These are phyloP conservation scores for Trichomycterus rosablanca DNA, from an alignment of 2,113 vertebrate species.

Conservation along the genomic window DNA sequence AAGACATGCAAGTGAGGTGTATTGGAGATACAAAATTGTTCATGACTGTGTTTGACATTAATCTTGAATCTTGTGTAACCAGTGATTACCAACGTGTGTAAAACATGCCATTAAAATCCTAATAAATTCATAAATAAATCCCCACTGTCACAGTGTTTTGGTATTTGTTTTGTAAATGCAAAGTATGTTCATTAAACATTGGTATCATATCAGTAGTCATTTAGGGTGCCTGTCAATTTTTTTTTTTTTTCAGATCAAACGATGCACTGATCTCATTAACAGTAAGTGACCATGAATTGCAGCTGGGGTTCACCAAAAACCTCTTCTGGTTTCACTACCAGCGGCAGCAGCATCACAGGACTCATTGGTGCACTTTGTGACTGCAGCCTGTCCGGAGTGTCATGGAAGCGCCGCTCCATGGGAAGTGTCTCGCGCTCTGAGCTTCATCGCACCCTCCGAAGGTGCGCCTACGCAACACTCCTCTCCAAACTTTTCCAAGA, in stretches of 20 bases:
- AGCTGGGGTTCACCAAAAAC: not conserved
- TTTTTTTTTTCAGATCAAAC: not conserved
- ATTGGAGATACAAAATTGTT: no score
- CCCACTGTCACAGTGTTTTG: no score
- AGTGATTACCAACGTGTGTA: no score
- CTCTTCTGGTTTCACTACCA: constrained; percentile 7
- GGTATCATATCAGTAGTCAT: no score
- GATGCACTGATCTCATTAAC: not conserved
- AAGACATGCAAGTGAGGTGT: no score
- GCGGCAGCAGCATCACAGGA: constrained; percentile 76
- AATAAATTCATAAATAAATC: no score
- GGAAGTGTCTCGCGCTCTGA: constrained; percentile 63
- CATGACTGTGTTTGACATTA: no score
- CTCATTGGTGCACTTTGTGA: constrained; percentile 83
- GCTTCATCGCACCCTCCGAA: constrained; percentile 72
- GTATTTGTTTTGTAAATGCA: no score
- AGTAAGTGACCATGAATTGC: constrained; percentile 31
- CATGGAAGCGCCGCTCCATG: constrained; percentile 68
- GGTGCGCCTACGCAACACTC: constrained; percentile 75
- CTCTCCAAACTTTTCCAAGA: constrained; percentile 83
- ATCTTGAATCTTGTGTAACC: no score
- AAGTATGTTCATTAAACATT: no score
- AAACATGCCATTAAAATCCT: no score
- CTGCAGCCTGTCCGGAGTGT: constrained; percentile 71
- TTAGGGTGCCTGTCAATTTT: no score